phyloP scores from a whole-genome alignment of 2,113 vertebrate genomes.

The Riparia riparia region DNA sequence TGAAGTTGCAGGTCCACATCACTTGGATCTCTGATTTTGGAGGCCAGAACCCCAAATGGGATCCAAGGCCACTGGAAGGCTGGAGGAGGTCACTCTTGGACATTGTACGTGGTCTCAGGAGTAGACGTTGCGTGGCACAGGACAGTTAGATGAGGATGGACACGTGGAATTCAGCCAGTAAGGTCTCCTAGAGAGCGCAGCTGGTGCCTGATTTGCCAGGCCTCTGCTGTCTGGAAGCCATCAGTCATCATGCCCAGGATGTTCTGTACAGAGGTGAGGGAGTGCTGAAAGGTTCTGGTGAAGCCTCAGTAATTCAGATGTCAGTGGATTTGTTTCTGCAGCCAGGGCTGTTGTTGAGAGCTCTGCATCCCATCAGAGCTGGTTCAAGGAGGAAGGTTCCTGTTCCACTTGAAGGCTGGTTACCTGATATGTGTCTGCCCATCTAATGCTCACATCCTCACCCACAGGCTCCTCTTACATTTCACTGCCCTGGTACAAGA shows the following conservation, averaged over 20 bases:
- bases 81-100: not conserved
- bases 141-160: not conserved
- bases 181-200: not conserved
- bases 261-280: slow-evolving; percentile 12
- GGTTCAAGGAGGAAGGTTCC: slow-evolving; percentile 27
- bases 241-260: not conserved
- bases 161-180: not conserved
- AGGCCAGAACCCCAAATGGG: not conserved
- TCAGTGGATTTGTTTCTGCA: slow-evolving; percentile 33
- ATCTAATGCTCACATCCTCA: slow-evolving; percentile 46
- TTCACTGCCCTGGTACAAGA: slow-evolving; percentile 18
- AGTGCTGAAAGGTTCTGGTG: not conserved
- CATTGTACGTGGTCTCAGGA: not conserved
- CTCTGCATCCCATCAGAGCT: not conserved
- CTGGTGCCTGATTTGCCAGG: not conserved
- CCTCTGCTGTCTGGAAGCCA: slow-evolving; percentile 18
- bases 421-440: slow-evolving; percentile 15
- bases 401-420: slow-evolving; percentile 16
- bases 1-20: not conserved
- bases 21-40: not conserved
- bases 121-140: accelerated
- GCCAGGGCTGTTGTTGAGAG: not conserved
- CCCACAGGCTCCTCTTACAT: slow-evolving; percentile 45
- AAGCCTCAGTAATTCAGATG: slow-evolving; percentile 32
- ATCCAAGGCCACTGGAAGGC: not conserved